Evolutionary conservation across 2,888 invertebrate genomes (phyloP).

Genomic region (Heliconius sara): DNA sequence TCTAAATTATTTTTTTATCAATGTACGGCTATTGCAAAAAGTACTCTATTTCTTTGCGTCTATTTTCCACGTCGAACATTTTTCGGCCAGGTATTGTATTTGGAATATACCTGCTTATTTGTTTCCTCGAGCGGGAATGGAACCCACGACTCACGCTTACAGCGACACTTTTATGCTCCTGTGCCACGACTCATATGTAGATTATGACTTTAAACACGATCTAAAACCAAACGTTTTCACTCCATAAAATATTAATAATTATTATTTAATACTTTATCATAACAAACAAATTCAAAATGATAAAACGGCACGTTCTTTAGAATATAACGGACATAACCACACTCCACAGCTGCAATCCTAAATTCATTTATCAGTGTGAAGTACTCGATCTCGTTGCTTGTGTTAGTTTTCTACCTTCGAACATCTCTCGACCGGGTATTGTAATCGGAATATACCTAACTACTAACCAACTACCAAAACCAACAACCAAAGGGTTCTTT

Average conservation of each 20-base stretch:
- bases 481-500: background rate
- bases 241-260: background rate
- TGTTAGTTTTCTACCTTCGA: slow-evolving; percentile 1
- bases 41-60: background rate
- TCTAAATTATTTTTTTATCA: slow-evolving; percentile 14
- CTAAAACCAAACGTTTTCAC: background rate
- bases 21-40: background rate
- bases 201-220: too few species aligned
- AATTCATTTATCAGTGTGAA: slow-evolving; percentile 11
- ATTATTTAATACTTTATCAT: background rate
- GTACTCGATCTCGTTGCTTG: background rate
- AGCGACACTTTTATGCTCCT: too few species aligned
- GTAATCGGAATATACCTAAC: too few species aligned
- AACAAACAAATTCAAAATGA: background rate
- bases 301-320: background rate
- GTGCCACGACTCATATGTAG: too few species aligned
- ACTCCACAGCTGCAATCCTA: background rate
- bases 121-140: background rate
- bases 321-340: background rate
- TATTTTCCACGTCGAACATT: slow-evolving; percentile 7
- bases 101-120: background rate
- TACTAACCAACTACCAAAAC: background rate
- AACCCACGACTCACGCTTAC: too few species aligned
- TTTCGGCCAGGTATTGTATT: slow-evolving; percentile 10
- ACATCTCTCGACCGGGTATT: background rate